Conservation (phyloP, 2,888 invertebrate species). For the Drosophila percnosoma region DNA sequence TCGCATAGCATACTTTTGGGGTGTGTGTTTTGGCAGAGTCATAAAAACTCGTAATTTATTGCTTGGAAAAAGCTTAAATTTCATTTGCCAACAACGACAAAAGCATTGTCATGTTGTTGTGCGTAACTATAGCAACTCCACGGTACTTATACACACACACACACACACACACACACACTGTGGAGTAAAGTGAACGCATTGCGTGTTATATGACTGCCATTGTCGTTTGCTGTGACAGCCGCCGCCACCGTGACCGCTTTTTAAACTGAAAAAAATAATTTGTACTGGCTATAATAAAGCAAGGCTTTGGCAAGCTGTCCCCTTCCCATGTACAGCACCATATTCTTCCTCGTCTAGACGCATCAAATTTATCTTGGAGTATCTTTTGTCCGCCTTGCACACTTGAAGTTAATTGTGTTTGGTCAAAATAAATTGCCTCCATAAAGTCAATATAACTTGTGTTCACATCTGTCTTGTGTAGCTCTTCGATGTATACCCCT, state of each 20-base stretch:
- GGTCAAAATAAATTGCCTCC: slow-evolving; percentile 55
- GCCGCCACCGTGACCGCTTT: slow-evolving; percentile 40
- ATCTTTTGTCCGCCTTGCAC: slow-evolving; percentile 57
- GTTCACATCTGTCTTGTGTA: background rate
- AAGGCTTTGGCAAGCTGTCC: slow-evolving; percentile 41
- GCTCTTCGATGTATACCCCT: background rate
- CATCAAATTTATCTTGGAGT: slow-evolving; percentile 61
- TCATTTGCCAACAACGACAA: slow-evolving; percentile 79
- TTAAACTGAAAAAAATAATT: slow-evolving; percentile 70
- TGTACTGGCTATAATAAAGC: slow-evolving; percentile 66
- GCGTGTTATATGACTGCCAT: slow-evolving; percentile 56
- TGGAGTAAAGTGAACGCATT: slow-evolving; percentile 37
- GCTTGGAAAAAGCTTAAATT: slow-evolving; percentile 82
- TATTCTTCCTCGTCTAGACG: slow-evolving; percentile 11
- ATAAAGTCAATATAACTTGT: slow-evolving; percentile 62
- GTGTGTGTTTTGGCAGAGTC: slow-evolving; percentile 67
- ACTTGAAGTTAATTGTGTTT: slow-evolving; percentile 68
- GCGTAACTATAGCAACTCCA: slow-evolving; percentile 64
- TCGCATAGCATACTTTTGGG: slow-evolving; percentile 58
- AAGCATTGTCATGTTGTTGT: slow-evolving; percentile 57
- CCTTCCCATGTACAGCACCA: background rate
- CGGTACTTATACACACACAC: slow-evolving; percentile 42
- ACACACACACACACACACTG: slow-evolving; percentile 9
- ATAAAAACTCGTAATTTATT: slow-evolving; percentile 82
- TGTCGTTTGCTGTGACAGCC: slow-evolving; percentile 41